Evolutionary conservation across 1,140 invertebrate genomes (phyloP).

Genomic region (Platyscapa corneri): DNA sequence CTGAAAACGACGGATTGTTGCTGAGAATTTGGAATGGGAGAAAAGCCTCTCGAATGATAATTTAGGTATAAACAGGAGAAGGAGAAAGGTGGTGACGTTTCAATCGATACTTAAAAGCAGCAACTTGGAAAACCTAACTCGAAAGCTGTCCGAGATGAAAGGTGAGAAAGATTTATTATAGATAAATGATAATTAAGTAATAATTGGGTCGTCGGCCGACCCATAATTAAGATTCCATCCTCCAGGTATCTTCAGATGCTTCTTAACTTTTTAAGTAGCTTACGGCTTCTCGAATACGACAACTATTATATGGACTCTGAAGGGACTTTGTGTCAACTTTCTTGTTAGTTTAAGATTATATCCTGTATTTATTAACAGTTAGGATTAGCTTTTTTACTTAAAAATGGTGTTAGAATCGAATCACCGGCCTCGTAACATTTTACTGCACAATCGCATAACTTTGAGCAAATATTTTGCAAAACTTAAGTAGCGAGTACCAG

Average conservation of each 20-base stretch:
- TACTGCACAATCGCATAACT: neutral
- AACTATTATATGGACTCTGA: neutral
- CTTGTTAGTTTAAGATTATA: too few relatives aligned
- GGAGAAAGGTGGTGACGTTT: neutral
- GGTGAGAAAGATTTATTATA: neutral
- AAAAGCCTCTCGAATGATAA: neutral
- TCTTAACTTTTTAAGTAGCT: conserved; percentile 21
- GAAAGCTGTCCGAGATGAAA: neutral
- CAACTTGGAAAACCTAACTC: neutral
- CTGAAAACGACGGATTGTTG: neutral
- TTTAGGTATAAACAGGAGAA: neutral
- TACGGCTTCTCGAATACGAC: neutral
- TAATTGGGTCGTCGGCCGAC: conserved; percentile 1
- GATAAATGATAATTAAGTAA: conserved; percentile 6
- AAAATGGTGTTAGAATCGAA: neutral
- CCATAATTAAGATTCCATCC: conserved; percentile 9
- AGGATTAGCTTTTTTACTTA: neutral
- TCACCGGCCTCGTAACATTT: neutral
- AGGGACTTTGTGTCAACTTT: conserved; percentile 12
- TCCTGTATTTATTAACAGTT: neutral
- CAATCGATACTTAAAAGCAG: neutral
- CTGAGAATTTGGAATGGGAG: neutral
- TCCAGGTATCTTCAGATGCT: neutral
- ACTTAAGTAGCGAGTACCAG: too few relatives aligned
- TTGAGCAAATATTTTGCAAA: neutral